Base-by-base conservation (phyloP, 37 sponge, comb jelly and placozoan genomes). In the Ianthella basta region DNA sequence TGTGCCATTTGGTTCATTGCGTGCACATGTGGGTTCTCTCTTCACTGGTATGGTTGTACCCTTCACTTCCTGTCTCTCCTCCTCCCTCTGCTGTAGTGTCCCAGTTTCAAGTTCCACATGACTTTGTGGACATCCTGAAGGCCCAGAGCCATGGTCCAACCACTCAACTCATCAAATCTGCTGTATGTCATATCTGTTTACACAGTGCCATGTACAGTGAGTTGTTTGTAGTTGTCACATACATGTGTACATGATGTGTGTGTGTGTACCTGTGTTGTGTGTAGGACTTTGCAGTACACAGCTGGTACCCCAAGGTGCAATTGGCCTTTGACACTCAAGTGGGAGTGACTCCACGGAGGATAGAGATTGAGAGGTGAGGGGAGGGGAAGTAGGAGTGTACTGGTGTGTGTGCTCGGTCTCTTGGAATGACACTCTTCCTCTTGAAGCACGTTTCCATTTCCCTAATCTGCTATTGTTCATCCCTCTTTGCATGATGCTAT, bases 281-380 rank as follows among this genome's bases (percentile, higher is more conserved):
- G 61, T 65, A 95, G 94, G 92, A 96, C 56, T 98, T 92, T 73
- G 81, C 91, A 15, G 40, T 80, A 57, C 37, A 79, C 40, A 79
- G 93, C 0, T 94, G 95, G 94, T 91, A 96, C 55, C 99, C 99
- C 25, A 98, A 98, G 72, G 96, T 98, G 12, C 96, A 98, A 69
- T 87, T 98, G 38, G 92, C 96, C 15, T 98, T 82, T 80, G 69
- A 91, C 30, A 93, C 95, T 50, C 91, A 88, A 39, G 93, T 89
- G 82, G 99, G 99, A 0, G 67, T 82, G 19, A 91, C 90, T 0
- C 99, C 99, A 14, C 72, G 99, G 24, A 94, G 91, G 57, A 81
- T 98, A 30, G 96, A 96, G 66, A 92, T 98, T 8, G 99, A 98
- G 87, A 44, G 99, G 80, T 65, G 86, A 50, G 80, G 60, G 59